Evolutionary conservation across 2,888 invertebrate genomes (phyloP).

Genomic region (Brachyopa scutellaris): DNA sequence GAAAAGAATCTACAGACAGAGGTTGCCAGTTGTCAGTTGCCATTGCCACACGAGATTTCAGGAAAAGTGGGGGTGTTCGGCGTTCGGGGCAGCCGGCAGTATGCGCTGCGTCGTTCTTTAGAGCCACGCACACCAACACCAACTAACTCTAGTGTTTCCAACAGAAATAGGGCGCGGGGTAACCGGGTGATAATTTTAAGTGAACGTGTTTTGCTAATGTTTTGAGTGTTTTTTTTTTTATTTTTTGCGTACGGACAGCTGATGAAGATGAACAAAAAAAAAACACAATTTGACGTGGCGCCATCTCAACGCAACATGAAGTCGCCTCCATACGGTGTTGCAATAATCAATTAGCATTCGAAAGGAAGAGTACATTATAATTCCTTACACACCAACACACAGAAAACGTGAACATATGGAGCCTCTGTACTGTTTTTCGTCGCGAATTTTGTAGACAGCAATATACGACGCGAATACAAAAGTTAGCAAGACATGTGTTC

Average conservation of each 20-base stretch:
- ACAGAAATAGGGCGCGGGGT: slow-evolving; percentile 22
- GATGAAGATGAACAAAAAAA: slow-evolving; percentile 30
- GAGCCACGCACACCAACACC: neutral
- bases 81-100: too few relatives aligned
- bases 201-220: slow-evolving; percentile 3
- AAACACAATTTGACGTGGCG: slow-evolving; percentile 65
- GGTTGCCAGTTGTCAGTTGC: slow-evolving; percentile 25
- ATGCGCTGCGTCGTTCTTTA: too few relatives aligned
- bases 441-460: too few relatives aligned
- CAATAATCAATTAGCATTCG: slow-evolving; percentile 51
- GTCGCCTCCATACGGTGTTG: slow-evolving; percentile 47
- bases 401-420: too few relatives aligned
- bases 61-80: neutral
- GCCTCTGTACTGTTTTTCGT: too few relatives aligned
- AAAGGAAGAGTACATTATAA: slow-evolving; percentile 24
- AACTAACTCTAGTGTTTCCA: neutral
- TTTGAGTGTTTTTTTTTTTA: slow-evolving; percentile 9
- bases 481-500: too few relatives aligned
- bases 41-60: slow-evolving; percentile 30
- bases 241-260: slow-evolving; percentile 43
- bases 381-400: too few relatives aligned
- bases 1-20: slow-evolving; percentile 24
- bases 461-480: too few relatives aligned
- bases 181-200: slow-evolving; percentile 14
- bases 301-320: slow-evolving; percentile 32